These are phyloP conservation scores for Polypterus senegalus DNA, from an alignment of 2,113 vertebrate species.

Conservation along the genomic window DNA sequence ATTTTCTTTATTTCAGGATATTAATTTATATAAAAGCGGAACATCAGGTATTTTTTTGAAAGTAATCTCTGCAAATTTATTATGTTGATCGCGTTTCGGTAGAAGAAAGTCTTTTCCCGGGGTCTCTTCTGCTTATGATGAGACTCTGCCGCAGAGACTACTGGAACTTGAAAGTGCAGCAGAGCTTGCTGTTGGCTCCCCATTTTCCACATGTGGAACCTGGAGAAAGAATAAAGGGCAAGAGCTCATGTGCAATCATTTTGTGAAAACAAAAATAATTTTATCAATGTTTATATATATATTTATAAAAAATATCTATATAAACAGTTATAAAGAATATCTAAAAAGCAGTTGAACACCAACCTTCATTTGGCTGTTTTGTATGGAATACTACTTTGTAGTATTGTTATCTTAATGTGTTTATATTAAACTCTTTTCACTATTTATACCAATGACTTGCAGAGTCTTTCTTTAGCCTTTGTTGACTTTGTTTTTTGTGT, in stretches of 20 bases:
- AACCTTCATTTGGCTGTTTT: conserved; percentile 52
- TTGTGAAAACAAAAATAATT: too few species aligned
- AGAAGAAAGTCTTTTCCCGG: conserved; percentile 22
- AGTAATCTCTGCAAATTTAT: conserved; percentile 43
- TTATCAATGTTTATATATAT: too few species aligned
- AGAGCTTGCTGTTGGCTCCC: conserved; percentile 49
- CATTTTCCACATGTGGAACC: too few species aligned
- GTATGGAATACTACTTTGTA: conserved; percentile 48
- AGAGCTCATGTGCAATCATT: too few species aligned
- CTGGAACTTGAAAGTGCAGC: conserved; percentile 60
- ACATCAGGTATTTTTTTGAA: conserved; percentile 56
- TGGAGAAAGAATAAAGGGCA: too few species aligned
- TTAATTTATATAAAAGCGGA: conserved; percentile 51
- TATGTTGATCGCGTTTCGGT: too few species aligned
- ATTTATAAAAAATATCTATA: too few species aligned
- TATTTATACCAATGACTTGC: conserved; percentile 3
- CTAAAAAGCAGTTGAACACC: too few species aligned
- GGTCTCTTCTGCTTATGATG: conserved; percentile 51
- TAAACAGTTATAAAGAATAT: too few species aligned
- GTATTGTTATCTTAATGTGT: conserved; percentile 51
- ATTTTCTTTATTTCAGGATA: conserved; percentile 58
- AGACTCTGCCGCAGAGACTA: conserved; percentile 73
- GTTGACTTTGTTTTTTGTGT: too few species aligned
- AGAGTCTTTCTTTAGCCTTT: too few species aligned
- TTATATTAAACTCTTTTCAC: conserved; percentile 61